Conservation (phyloP, 1,140 invertebrate genomes). For the Diachasma alloeum region DNA sequence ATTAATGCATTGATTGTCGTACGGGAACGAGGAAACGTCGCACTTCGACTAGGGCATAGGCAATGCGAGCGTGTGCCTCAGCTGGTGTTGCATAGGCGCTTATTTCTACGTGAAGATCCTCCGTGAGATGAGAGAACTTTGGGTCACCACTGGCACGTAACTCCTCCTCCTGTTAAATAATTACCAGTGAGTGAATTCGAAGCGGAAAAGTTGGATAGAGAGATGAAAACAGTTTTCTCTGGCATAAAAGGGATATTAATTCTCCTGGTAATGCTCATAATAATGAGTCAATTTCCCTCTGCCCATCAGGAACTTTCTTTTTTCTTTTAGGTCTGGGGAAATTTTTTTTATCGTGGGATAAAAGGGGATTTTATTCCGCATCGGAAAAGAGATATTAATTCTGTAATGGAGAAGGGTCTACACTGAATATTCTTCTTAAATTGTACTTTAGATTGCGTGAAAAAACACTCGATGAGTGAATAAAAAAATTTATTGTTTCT, state of each 20-base stretch:
- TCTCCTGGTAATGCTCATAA: background rate
- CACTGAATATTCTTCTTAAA: too few relatives aligned
- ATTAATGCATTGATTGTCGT: constrained; percentile 43
- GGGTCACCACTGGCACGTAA: constrained; percentile 82
- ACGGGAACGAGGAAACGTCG: constrained; percentile 78
- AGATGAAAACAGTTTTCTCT: background rate
- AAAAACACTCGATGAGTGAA: too few relatives aligned
- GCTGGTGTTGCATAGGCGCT: constrained; percentile 84
- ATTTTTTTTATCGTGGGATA: background rate
- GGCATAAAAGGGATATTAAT: background rate
- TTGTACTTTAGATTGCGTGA: too few relatives aligned
- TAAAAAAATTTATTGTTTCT: too few relatives aligned
- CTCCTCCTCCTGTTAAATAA: constrained; percentile 79
- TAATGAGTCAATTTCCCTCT: background rate
- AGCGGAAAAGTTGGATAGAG: background rate
- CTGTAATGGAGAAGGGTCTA: background rate
- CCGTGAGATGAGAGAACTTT: constrained; percentile 88
- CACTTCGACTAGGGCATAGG: constrained; percentile 83
- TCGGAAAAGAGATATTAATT: background rate
- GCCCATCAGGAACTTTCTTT: background rate
- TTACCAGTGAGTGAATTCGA: background rate
- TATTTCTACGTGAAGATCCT: constrained; percentile 91
- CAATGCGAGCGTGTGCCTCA: constrained; percentile 88
- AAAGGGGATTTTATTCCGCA: background rate
- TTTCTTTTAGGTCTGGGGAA: background rate